Conservation (phyloP, 1,140 invertebrate genomes). For the Papilio aristodemus region DNA sequence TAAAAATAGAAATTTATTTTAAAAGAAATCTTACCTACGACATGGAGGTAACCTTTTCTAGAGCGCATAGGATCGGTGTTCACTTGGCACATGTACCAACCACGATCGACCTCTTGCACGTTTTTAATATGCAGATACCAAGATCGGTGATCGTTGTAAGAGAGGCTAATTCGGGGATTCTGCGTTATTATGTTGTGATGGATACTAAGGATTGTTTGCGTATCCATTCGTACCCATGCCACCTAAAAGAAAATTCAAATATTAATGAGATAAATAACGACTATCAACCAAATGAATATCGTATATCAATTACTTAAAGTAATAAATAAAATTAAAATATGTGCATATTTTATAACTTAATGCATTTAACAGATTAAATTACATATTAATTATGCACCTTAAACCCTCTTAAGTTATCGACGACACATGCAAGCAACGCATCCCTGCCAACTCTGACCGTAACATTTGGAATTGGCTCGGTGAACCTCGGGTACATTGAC, state of each 20-base stretch:
- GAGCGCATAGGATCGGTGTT: conserved; percentile 93
- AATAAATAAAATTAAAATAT: too few relatives aligned
- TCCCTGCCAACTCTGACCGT: conserved; percentile 94
- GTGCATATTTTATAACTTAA: too few relatives aligned
- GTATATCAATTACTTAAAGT: too few relatives aligned
- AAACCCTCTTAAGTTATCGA: conserved; percentile 94
- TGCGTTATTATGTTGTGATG: conserved; percentile 94
- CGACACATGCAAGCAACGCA: conserved; percentile 94
- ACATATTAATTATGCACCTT: conserved; percentile 88
- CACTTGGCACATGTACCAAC: conserved; percentile 93
- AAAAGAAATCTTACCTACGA: conserved; percentile 86
- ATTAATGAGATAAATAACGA: background rate
- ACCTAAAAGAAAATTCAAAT: conserved; percentile 82
- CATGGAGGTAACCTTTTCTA: conserved; percentile 91
- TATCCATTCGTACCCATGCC: conserved; percentile 94
- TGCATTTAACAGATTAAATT: too few relatives aligned
- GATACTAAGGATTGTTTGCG: conserved; percentile 94
- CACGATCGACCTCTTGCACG: conserved; percentile 89
- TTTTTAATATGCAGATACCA: conserved; percentile 93
- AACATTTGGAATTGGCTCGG: conserved; percentile 95
- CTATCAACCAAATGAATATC: background rate
- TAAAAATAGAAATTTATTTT: too few relatives aligned
- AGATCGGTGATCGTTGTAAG: conserved; percentile 92
- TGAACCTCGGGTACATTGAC: conserved; percentile 88
- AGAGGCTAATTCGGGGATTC: conserved; percentile 90